Evolutionary conservation across 2,113 vertebrate genomes (phyloP).

Genomic region (Vicugna pacos): DNA sequence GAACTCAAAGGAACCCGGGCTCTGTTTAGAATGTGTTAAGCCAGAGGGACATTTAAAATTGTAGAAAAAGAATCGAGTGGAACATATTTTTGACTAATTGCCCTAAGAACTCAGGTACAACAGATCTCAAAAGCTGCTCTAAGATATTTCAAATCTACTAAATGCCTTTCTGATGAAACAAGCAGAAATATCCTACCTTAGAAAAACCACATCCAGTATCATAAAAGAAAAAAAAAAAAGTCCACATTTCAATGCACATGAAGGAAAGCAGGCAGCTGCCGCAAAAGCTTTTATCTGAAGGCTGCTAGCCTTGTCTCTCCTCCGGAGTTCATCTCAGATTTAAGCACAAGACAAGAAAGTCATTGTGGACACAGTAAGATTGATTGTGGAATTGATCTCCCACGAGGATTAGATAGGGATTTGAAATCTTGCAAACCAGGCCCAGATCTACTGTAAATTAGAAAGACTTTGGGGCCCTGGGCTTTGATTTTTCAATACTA

Average conservation of each 20-base stretch:
- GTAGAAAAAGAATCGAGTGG: not conserved
- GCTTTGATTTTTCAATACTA: constrained; percentile 66
- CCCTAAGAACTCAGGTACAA: constrained; percentile 10
- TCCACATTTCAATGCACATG: constrained; percentile 40
- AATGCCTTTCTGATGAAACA: constrained; percentile 61
- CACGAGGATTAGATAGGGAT: constrained; percentile 84
- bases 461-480: constrained; percentile 44
- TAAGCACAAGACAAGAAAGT: constrained; percentile 72
- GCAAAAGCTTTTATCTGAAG: constrained; percentile 70
- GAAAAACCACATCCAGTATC: constrained; percentile 57
- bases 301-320: not conserved
- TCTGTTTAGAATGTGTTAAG: not conserved
- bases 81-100: constrained; percentile 44
- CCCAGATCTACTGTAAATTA: constrained; percentile 74
- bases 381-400: constrained; percentile 82
- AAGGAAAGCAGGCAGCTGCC: constrained; percentile 71
- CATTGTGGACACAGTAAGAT: constrained; percentile 73
- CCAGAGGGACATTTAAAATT: not conserved
- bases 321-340: constrained; percentile 67
- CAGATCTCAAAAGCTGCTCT: constrained; percentile 25
- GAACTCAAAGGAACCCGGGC: not conserved
- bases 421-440: constrained; percentile 78
- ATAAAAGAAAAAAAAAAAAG: constrained; percentile 36
- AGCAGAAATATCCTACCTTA: constrained; percentile 61
- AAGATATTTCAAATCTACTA: constrained; percentile 38